Conservation (phyloP, 1,140 invertebrate genomes). For the Tenebrio molitor region DNA sequence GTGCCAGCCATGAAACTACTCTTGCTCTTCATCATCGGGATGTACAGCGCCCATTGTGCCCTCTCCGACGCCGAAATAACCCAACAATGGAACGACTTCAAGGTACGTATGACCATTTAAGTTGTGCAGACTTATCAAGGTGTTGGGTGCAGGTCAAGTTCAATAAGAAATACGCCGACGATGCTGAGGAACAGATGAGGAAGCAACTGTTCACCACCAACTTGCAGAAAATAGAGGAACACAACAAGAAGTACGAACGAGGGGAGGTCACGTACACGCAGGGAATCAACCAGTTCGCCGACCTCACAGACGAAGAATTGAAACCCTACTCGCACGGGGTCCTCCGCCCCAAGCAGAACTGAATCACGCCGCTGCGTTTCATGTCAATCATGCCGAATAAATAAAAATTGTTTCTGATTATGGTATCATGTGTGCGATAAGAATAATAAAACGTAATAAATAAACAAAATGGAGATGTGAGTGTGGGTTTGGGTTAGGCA, state of each 20-base stretch:
- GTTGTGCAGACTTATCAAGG: too few relatives aligned
- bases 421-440: too few relatives aligned
- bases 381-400: too few relatives aligned
- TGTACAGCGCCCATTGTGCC: too few relatives aligned
- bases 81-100: not conserved
- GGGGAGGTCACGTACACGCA: not conserved
- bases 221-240: constrained; percentile 27
- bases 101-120: too few relatives aligned
- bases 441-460: too few relatives aligned
- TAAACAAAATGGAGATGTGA: too few relatives aligned
- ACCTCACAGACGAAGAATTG: constrained; percentile 17
- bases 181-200: not conserved
- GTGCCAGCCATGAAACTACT: too few relatives aligned
- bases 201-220: constrained; percentile 8
- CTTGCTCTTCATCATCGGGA: too few relatives aligned
- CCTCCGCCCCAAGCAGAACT: not conserved
- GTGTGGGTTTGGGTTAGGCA: too few relatives aligned
- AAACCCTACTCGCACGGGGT: constrained; percentile 5
- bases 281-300: constrained; percentile 31
- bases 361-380: not conserved
- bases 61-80: not conserved
- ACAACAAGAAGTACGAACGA: constrained; percentile 16
- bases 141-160: not conserved
- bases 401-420: too few relatives aligned
- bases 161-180: not conserved